These are phyloP conservation scores for Masnerella sp. DNA, from an alignment of 2,888 invertebrate species.

Conservation along the genomic window DNA sequence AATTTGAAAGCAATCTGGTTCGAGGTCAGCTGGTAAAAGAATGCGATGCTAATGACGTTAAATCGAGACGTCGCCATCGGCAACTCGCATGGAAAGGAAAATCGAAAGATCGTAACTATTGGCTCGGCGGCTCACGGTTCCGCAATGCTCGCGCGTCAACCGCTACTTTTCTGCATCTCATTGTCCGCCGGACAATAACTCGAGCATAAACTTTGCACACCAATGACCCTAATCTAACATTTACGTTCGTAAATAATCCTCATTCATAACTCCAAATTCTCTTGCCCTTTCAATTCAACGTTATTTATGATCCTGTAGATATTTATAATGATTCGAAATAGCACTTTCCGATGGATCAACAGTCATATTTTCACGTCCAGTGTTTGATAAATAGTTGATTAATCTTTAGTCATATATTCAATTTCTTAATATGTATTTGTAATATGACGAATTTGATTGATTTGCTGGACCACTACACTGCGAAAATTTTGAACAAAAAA, in stretches of 20 bases:
- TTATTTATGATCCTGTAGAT: no score
- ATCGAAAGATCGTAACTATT: slow-evolving; percentile 54
- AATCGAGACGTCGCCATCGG: slow-evolving; percentile 60
- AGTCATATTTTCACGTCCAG: no score
- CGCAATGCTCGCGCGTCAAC: slow-evolving; percentile 42
- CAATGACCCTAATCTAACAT: slow-evolving; percentile 22
- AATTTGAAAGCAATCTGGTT: slow-evolving; percentile 66
- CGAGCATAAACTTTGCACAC: slow-evolving; percentile 10
- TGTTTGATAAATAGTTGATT: no score
- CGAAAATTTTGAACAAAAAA: no score
- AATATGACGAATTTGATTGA: no score
- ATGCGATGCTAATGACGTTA: slow-evolving; percentile 62
- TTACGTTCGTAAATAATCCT: slow-evolving; percentile 23
- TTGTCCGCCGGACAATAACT: slow-evolving; percentile 31
- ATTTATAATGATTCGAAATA: no score
- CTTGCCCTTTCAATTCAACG: no score
- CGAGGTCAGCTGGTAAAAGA: slow-evolving; percentile 64
- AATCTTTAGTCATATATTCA: no score
- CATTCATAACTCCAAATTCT: slow-evolving; percentile 11
- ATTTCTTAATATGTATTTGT: no score
- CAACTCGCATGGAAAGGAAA: slow-evolving; percentile 55
- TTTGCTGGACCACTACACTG: no score
- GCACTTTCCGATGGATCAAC: no score
- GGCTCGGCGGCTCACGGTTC: slow-evolving; percentile 31
- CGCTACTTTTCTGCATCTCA: slow-evolving; percentile 27